phyloP scores from a whole-genome alignment of 2,888 invertebrate species.

The Tupiocoris notatus region DNA sequence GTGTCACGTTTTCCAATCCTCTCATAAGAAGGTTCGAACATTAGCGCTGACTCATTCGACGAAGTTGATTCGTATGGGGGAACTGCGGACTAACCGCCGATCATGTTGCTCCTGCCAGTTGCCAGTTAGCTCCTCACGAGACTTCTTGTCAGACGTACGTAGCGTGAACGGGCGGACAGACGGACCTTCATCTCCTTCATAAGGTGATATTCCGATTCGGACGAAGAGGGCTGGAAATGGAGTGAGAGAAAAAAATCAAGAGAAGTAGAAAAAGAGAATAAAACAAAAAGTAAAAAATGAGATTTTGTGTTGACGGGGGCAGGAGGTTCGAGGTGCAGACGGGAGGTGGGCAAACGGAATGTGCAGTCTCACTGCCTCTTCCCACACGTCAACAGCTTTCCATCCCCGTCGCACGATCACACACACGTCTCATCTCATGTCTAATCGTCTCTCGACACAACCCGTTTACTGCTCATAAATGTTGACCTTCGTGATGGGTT shows the following conservation, averaged over 20 bases:
- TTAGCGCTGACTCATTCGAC: not conserved
- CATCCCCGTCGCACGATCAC: constrained; percentile 31
- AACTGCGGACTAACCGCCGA: not conserved
- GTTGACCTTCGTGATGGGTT: constrained; percentile 33
- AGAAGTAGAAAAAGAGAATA: constrained; percentile 16
- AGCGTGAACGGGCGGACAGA: constrained; percentile 3
- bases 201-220: constrained; percentile 1
- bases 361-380: constrained; percentile 43
- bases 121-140: not conserved
- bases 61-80: not conserved
- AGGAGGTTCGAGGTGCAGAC: not conserved
- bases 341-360: constrained; percentile 33
- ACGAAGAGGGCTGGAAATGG: not conserved
- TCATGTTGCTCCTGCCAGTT: not conserved
- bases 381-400: constrained; percentile 34
- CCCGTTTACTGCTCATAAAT: constrained; percentile 37
- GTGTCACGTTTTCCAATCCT: not conserved
- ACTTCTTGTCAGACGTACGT: not conserved
- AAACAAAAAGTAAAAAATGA: constrained; percentile 29
- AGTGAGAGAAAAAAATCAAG: constrained; percentile 18
- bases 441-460: constrained; percentile 33
- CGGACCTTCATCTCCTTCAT: not conserved
- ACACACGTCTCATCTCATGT: constrained; percentile 28
- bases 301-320: constrained; percentile 44
- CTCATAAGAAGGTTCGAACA: not conserved